Conservation (phyloP, 2,113 vertebrate species). For the Vulpes vulpes region DNA sequence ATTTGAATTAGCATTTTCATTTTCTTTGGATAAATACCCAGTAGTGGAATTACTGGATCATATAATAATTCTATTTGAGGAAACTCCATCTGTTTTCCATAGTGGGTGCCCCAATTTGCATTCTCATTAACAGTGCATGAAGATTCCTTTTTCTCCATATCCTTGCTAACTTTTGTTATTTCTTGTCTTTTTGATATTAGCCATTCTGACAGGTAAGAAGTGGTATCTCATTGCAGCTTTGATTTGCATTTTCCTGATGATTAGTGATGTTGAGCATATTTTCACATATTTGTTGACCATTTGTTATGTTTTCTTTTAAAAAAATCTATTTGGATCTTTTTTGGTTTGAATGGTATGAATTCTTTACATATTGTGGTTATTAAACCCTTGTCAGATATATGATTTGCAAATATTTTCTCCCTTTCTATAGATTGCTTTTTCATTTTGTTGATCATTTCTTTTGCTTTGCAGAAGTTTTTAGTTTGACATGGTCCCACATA, state of each 20-base stretch:
- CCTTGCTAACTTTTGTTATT: background rate
- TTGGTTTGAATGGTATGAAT: background rate
- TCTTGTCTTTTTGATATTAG: background rate
- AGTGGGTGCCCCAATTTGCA: background rate
- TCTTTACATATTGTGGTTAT: background rate
- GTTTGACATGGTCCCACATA: background rate
- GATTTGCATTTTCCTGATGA: background rate
- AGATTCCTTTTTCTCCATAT: background rate
- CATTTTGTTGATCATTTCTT: background rate
- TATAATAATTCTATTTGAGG: background rate
- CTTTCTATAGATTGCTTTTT: background rate
- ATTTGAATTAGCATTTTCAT: background rate
- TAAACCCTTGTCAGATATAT: background rate
- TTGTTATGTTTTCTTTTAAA: background rate
- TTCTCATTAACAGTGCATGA: background rate
- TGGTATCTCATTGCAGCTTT: background rate
- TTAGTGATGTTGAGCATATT: background rate
- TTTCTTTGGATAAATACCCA: background rate
- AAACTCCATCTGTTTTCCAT: background rate
- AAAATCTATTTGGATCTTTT: background rate
- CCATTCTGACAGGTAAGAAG: background rate
- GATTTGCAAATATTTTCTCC: background rate
- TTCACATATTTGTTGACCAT: background rate
- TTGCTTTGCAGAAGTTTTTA: background rate
- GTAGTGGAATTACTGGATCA: background rate